phyloP scores from a whole-genome alignment of 2,113 vertebrate genomes.

The Zootoca vivipara region DNA sequence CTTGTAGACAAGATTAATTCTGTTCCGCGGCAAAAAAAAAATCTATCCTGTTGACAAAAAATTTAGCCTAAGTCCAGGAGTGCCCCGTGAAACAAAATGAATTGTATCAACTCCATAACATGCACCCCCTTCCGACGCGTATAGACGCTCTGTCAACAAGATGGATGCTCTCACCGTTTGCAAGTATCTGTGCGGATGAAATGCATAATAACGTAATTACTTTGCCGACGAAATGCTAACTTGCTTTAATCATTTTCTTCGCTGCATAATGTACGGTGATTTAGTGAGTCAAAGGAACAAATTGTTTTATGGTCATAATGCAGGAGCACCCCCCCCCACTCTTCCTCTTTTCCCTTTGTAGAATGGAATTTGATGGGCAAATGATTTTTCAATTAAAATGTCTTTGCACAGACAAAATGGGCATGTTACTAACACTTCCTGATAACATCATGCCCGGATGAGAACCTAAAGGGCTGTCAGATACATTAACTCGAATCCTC shows the following conservation, averaged over 20 bases:
- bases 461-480: conserved; percentile 46
- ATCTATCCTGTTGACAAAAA: conserved; percentile 50
- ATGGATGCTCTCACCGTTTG: conserved; percentile 67
- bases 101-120: conserved; percentile 73
- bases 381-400: conserved; percentile 84
- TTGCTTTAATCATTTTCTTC: conserved; percentile 76
- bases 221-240: conserved; percentile 74
- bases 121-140: conserved; percentile 56
- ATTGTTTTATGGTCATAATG: conserved; percentile 77
- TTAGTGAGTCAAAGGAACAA: conserved; percentile 77
- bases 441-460: conserved; percentile 53
- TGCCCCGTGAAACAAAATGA: conserved; percentile 65
- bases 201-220: conserved; percentile 78
- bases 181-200: conserved; percentile 70
- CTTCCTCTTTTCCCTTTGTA: conserved; percentile 52
- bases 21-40: conserved; percentile 34
- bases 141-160: conserved; percentile 78
- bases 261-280: conserved; percentile 73
- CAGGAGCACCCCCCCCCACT: conserved; percentile 28
- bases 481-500: conserved; percentile 34
- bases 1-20: conserved; percentile 35
- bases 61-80: conserved; percentile 53
- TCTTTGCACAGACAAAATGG: conserved; percentile 69
- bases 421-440: conserved; percentile 68
- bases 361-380: conserved; percentile 78